Base-by-base conservation (phyloP, 2,113 vertebrate species). In the Tetrao urogallus region DNA sequence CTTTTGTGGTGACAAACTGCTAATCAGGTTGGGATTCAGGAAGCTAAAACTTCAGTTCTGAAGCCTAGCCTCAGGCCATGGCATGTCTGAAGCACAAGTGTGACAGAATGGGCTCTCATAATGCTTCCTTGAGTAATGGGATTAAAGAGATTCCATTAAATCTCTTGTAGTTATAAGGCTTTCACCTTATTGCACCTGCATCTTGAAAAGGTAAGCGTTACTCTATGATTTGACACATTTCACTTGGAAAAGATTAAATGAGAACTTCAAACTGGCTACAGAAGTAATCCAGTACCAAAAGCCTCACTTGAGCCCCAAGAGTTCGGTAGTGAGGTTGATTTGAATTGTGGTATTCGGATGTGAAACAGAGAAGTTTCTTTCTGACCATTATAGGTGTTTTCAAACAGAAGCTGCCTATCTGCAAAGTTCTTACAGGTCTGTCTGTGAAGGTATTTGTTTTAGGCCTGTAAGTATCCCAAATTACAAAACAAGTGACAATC, bases 91-190 rank as follows among this genome's bases (percentile, higher is more conserved):
- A 94, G 95, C 57, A 86, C 38, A 86, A 65, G 88, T 90, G 78
- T 96, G 93, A 96, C 86, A 78, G 95, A 95, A 94, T 65, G 63
- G 80, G 42, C 52, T 92, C 88, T 96, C 82, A 70, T 5, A 95
- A 63, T 57, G 57, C 76, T 88, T 82, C 43, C 1, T 71, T 70
- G 58, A 75, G 92, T 95, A 95, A 95, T 94, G 89, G 83, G 94
- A 96, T 96, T 96, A 96, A 92, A 95, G 83, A 74, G 89, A 69
- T 95, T 92, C 90, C 96, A 79, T 96, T 96, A 94, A 86, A 87
- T 84, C 81, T 70, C 86, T 89, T 95, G 88, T 82, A 94, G 88
- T 92, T 92, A 72, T 86, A 93, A 92, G 89, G 81, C 43, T 94
- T 92, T 93, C 81, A 54, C 91, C 81, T 76, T 92, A 93, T 76